These are phyloP conservation scores for Sebastes iracundus DNA, from an alignment of 2,797 vertebrate genomes.

Conservation along the genomic window DNA sequence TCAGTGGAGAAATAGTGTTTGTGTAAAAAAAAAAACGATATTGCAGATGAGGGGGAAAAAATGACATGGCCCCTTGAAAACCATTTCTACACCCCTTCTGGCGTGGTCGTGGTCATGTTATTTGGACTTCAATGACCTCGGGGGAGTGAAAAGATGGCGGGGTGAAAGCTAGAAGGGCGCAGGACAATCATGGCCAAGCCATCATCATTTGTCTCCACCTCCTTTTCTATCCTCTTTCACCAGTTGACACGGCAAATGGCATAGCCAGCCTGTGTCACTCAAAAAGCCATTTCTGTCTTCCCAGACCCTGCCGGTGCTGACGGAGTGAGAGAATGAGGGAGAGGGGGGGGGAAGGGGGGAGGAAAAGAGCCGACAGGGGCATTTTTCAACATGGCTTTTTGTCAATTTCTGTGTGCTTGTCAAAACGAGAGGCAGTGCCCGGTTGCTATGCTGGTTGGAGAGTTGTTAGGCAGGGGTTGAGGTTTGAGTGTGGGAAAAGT, in stretches of 20 bases:
- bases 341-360: background rate
- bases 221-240: conserved; percentile 69
- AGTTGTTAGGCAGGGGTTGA: conserved; percentile 55
- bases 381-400: conserved; percentile 75
- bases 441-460: conserved; percentile 55
- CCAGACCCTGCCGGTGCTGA: conserved; percentile 64
- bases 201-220: conserved; percentile 78
- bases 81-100: conserved; percentile 18
- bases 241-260: conserved; percentile 71
- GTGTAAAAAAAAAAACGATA: background rate
- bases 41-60: background rate
- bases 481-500: conserved; percentile 54
- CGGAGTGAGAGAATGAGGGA: conserved; percentile 60
- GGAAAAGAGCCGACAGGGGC: conserved; percentile 48
- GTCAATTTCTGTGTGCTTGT: conserved; percentile 73
- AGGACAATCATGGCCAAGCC: conserved; percentile 64
- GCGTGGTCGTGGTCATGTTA: conserved; percentile 18
- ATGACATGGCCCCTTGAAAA: background rate
- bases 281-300: conserved; percentile 83
- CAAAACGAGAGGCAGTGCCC: conserved; percentile 55
- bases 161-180: conserved; percentile 30
- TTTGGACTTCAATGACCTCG: conserved; percentile 49
- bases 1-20: background rate
- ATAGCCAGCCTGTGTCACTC: conserved; percentile 77
- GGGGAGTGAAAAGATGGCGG: conserved; percentile 5